These are phyloP conservation scores for Nanger granti DNA, from an alignment of 2,113 vertebrate genomes.

Conservation along the genomic window DNA sequence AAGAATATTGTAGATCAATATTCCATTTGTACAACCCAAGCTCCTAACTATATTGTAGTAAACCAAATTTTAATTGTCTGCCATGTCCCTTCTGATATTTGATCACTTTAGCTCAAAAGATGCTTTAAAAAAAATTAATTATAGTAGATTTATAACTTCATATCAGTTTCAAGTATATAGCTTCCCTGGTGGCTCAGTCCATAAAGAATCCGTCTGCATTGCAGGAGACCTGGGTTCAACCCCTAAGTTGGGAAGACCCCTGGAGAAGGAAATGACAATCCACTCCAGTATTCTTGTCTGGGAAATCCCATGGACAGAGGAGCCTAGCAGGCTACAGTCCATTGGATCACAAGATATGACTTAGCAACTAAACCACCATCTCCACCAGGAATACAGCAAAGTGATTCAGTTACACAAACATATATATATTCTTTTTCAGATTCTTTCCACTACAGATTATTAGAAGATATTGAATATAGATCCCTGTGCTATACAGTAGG, in stretches of 20 bases:
- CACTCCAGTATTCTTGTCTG: not conserved
- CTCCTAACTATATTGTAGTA: not conserved
- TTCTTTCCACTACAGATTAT: not conserved
- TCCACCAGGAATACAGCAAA: not conserved
- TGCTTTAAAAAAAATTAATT: not conserved
- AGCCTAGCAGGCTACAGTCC: not conserved
- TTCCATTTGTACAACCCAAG: not conserved
- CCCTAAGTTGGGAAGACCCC: not conserved
- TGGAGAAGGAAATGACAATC: not conserved
- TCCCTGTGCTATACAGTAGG: not conserved
- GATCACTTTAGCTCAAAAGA: not conserved
- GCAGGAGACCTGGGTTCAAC: not conserved
- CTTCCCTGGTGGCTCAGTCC: not conserved
- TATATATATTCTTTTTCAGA: not conserved
- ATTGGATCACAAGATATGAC: not conserved
- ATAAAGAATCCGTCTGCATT: not conserved
- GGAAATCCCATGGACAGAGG: not conserved
- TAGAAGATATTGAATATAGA: not conserved
- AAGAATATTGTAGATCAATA: not conserved
- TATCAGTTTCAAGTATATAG: not conserved
- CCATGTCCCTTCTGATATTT: not conserved
- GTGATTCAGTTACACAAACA: not conserved
- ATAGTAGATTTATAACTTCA: not conserved
- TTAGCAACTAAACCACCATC: not conserved
- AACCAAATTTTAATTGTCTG: not conserved